These are phyloP conservation scores for Cyphomyrmex costatus DNA, from an alignment of 1,140 invertebrate genomes.

Conservation along the genomic window DNA sequence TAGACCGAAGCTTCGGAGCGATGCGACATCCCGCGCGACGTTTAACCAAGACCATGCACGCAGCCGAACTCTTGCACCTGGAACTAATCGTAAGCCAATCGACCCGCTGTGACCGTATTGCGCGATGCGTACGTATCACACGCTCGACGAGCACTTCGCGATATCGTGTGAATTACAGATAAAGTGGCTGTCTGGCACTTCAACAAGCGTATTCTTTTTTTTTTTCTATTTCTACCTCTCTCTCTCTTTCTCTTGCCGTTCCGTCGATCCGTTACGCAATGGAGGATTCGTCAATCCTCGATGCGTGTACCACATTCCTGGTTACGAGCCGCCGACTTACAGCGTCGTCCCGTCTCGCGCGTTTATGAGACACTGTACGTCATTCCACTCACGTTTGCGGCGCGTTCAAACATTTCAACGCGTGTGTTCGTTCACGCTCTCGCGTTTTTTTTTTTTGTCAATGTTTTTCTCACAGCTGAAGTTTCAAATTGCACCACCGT, in stretches of 20 bases:
- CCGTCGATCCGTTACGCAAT: constrained; percentile 16
- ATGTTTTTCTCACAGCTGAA: not conserved
- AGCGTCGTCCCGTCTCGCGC: not conserved
- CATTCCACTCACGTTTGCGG: not conserved
- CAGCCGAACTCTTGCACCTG: not conserved
- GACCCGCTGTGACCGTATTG: not conserved
- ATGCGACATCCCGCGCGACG: not conserved
- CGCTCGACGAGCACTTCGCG: not conserved
- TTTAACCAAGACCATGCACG: not conserved
- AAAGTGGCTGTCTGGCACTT: not conserved
- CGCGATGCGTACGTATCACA: not conserved
- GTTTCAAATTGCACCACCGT: not conserved
- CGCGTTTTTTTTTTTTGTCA: not conserved
- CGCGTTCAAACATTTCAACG: not conserved
- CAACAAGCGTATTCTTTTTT: not conserved
- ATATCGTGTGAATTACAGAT: constrained; percentile 19
- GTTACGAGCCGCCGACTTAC: not conserved
- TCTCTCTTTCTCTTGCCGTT: not conserved
- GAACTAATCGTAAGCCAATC: not conserved
- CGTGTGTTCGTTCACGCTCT: not conserved
- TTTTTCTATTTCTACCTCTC: not conserved
- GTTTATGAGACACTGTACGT: not conserved
- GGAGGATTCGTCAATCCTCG: not conserved
- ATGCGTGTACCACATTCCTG: not conserved
- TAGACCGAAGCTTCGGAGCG: not conserved